Evolutionary conservation across 2,888 invertebrate species (phyloP), one percentile per base, ranked within the genome.

Genomic region (Aradus depressus): DNA sequence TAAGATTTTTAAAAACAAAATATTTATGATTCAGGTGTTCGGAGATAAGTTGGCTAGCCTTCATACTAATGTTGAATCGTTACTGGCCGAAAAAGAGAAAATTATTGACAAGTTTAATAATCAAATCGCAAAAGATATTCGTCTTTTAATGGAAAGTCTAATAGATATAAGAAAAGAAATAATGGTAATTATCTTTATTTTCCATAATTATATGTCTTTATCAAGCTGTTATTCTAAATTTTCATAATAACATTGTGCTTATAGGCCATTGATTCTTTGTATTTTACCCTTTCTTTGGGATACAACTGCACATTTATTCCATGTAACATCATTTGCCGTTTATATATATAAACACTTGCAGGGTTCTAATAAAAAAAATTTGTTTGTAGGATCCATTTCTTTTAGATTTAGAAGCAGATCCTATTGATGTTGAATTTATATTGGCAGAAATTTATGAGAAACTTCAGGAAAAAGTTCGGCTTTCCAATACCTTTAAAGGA

Each of bases 121-220:
- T 39, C 79, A 79, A 58, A 76, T 91, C 58, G 83, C 83, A 56
- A 83, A 79, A 58, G 90, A 91, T 62, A 85, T 89, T 34, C 76
- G 76, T 62, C 70, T 73, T 0, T 73, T 92, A 12, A 80, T 81
- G 62, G 72, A 78, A 32, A 81, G 84, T 59, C 80, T 89, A 55
- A 81, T 80, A 50, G 75, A 73, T 44, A 76, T 90, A 43, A 78
- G 82, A 61, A 77, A 80, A 18, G 80, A 85, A 67, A 79, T 81
- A 32, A 72, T 75, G 69, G 84, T 84, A 68, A 66, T 66, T 60
- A 44, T 44, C 35, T 14, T 10, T 44, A 48, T 10, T 42, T 28
- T 23, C 6, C 22, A 10, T 8, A 37, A 37, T 37, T 8, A n/a
- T n/a, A n/a, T n/a, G 5, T 6, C 35, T 16, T 12, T 34, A 14